Evolutionary conservation across 2,113 vertebrate genomes (phyloP).

Genomic region (Tetraodon nigroviridis): DNA sequence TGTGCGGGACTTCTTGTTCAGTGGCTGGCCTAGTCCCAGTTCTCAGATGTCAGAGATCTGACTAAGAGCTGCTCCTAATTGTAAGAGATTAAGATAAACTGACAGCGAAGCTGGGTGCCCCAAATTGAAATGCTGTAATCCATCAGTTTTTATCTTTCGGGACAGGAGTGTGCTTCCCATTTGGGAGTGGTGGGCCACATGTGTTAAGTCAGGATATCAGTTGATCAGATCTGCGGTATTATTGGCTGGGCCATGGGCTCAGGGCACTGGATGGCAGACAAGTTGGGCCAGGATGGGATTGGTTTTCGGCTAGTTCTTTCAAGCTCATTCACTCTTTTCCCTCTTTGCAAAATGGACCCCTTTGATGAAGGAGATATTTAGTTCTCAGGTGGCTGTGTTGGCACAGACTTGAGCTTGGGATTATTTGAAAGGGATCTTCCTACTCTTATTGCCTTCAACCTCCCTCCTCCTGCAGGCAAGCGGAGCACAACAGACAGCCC

Average conservation of each 20-base stretch:
- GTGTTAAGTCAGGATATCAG: slow-evolving; percentile 59
- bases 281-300: slow-evolving; percentile 59
- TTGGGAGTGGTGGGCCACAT: slow-evolving; percentile 40
- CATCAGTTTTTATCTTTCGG: slow-evolving; percentile 73
- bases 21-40: slow-evolving; percentile 58
- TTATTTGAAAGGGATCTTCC: slow-evolving; percentile 74
- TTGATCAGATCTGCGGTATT: slow-evolving; percentile 59
- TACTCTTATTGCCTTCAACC: slow-evolving; percentile 48
- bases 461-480: slow-evolving; percentile 49
- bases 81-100: slow-evolving; percentile 76
- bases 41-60: slow-evolving; percentile 76
- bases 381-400: slow-evolving; percentile 74
- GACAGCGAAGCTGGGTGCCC: slow-evolving; percentile 56
- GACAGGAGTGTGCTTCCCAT: slow-evolving; percentile 38
- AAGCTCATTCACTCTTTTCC: slow-evolving; percentile 64
- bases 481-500: slow-evolving; percentile 64
- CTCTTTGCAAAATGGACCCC: slow-evolving; percentile 62
- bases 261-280: slow-evolving; percentile 71
- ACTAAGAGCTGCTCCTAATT: slow-evolving; percentile 70
- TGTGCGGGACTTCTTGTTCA: slow-evolving; percentile 34
- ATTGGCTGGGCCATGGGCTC: slow-evolving; percentile 31
- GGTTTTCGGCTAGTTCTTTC: slow-evolving; percentile 72
- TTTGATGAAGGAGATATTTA: slow-evolving; percentile 77
- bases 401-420: slow-evolving; percentile 68
- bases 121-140: slow-evolving; percentile 72